Evolutionary conservation across 2,797 vertebrate species (phyloP), one percentile per base, ranked within the genome.

Genomic region (Numenius phaeopus): DNA sequence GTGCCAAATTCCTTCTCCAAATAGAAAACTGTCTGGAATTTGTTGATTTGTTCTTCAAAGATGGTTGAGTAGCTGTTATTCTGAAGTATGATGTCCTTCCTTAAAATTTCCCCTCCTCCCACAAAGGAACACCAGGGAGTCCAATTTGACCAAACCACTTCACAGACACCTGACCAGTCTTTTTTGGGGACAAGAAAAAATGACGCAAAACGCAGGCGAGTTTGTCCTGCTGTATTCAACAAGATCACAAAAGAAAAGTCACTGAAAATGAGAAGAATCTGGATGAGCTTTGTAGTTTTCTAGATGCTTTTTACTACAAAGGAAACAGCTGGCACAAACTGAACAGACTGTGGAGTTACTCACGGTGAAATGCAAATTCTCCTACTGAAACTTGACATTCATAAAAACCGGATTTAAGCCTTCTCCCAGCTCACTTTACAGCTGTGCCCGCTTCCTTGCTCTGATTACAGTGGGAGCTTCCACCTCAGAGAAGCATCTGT

Each of bases 241-340:
- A 18, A n/a, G 58, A 64, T 39, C 10, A 2, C 57, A 80, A 4
- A 57, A 71, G 58, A 58, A n/a, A 76, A 89, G 64, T 39, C 50
- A 17, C 34, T 21, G 89, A 52, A 67, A 94, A 92, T 29, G 49
- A 49, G 82, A 77, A 90, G 86, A 83, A 83, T 80, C 82, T 81
- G 92, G 78, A 67, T 8, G 24, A 75, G 82, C 89, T 87, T 94
- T 92, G 86, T 80, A 76, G 58, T 67, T 44, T 76, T 32, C 72
- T 40, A 67, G 67, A 80, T 66, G 73, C 23, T 65, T 87, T 62
- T 81, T 44, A 84, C 73, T 94, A 95, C 89, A 94, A 95, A 94
- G 92, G 82, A 39, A 89, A 39, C n/a, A 29, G 78, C 47, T 89
- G 90, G 93, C 85, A 72, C 59, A 34, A 32, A 20, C 40, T 4